phyloP scores from a whole-genome alignment of 2,888 invertebrate genomes.

The Liodrosophila aerea region DNA sequence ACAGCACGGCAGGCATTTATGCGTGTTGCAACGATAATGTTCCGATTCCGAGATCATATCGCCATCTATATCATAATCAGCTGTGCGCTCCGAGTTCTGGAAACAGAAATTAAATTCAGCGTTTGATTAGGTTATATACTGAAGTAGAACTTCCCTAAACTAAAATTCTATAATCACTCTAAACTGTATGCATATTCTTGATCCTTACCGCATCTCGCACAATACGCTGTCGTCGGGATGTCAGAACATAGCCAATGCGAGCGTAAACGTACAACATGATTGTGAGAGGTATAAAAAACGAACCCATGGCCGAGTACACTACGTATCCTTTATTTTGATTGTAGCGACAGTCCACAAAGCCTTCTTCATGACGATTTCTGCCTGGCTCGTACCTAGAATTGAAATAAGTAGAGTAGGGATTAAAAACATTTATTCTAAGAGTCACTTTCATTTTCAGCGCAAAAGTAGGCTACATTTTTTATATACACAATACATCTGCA shows the following conservation, averaged over 20 bases:
- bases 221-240: slow-evolving; percentile 89
- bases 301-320: slow-evolving; percentile 96
- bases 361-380: slow-evolving; percentile 83
- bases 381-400: slow-evolving; percentile 88
- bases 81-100: slow-evolving; percentile 80
- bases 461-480: too few relatives aligned
- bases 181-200: too few relatives aligned
- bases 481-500: too few relatives aligned
- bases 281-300: slow-evolving; percentile 96
- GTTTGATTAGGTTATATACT: too few relatives aligned
- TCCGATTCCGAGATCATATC: slow-evolving; percentile 80
- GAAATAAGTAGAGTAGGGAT: too few relatives aligned
- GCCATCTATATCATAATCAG: slow-evolving; percentile 78
- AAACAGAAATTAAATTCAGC: not conserved
- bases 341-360: slow-evolving; percentile 89
- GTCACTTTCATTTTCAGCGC: too few relatives aligned
- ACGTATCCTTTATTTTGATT: slow-evolving; percentile 97
- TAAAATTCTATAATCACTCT: not conserved
- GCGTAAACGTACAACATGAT: slow-evolving; percentile 98
- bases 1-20: slow-evolving; percentile 63
- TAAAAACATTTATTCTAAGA: too few relatives aligned
- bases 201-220: slow-evolving; percentile 84
- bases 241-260: slow-evolving; percentile 92
- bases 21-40: slow-evolving; percentile 74
- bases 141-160: not conserved